Conservation (phyloP, 2,888 invertebrate genomes). For the Dyspetes luteomarginatus region DNA sequence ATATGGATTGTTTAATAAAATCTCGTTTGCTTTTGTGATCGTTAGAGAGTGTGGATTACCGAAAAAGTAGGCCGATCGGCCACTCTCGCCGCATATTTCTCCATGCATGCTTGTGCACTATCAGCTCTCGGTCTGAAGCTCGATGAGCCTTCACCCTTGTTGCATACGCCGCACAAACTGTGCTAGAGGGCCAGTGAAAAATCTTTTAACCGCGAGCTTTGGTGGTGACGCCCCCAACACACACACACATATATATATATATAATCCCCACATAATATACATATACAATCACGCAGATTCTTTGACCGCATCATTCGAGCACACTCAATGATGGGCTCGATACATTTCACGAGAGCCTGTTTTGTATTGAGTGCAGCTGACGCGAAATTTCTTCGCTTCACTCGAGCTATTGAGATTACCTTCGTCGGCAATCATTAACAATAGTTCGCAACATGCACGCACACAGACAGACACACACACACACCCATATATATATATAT, state of each 20-base stretch:
- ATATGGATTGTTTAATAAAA: no score
- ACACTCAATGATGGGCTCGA: constrained; percentile 3
- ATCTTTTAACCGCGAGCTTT: constrained; percentile 27
- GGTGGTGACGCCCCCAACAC: constrained; percentile 13
- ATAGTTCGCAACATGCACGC: not conserved
- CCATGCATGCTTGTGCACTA: constrained; percentile 35
- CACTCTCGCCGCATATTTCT: constrained; percentile 38
- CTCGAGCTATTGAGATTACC: constrained; percentile 29
- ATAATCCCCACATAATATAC: constrained; percentile 5
- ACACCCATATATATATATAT: not conserved
- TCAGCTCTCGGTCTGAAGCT: constrained; percentile 27
- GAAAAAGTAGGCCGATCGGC: constrained; percentile 62
- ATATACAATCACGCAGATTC: constrained; percentile 14
- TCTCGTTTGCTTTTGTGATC: constrained; percentile 45
- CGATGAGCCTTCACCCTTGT: constrained; percentile 40
- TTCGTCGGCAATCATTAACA: constrained; percentile 46
- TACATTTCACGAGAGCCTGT: not conserved
- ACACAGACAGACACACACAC: no score
- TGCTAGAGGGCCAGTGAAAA: constrained; percentile 15
- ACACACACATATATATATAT: no score
- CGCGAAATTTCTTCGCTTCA: constrained; percentile 37
- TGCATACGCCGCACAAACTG: not conserved
- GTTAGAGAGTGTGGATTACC: constrained; percentile 15
- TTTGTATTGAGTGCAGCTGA: constrained; percentile 35
- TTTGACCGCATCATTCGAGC: constrained; percentile 45